Conservation (phyloP, 64 coral and sea anemone genomes). For the Orbicella faveolata region DNA sequence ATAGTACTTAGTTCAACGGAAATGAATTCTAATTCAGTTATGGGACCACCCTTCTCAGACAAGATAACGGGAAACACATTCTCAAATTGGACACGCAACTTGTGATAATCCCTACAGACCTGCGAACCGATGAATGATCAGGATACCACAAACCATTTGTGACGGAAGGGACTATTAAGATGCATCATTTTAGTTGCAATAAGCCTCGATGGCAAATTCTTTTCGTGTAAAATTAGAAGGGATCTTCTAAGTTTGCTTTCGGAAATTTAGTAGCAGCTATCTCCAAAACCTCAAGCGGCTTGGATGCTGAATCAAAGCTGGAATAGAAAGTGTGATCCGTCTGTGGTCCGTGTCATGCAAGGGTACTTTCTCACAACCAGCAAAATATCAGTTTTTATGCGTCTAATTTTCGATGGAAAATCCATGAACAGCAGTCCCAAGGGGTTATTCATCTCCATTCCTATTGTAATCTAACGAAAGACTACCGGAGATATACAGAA, state of each 20-base stretch:
- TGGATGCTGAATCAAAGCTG: no score
- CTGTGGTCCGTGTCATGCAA: no score
- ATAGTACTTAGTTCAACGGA: neutral
- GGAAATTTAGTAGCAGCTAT: neutral
- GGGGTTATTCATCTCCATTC: no score
- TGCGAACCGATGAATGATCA: neutral
- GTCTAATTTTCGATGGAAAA: no score
- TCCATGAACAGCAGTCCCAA: no score
- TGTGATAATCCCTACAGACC: neutral
- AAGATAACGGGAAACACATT: neutral
- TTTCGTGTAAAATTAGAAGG: neutral
- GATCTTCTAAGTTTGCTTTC: neutral
- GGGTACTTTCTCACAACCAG: no score
- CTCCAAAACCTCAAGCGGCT: no score
- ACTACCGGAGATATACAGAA: no score
- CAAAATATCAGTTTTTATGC: no score
- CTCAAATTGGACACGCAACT: neutral
- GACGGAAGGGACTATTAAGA: neutral
- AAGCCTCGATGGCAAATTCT: neutral
- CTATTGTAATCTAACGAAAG: no score
- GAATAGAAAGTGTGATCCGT: no score
- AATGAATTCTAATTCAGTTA: neutral
- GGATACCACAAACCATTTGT: neutral
- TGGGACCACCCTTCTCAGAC: neutral
- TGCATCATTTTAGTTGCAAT: neutral